Evolutionary conservation across 2,888 invertebrate species (phyloP).

Genomic region (Lithophane semibrunnea): DNA sequence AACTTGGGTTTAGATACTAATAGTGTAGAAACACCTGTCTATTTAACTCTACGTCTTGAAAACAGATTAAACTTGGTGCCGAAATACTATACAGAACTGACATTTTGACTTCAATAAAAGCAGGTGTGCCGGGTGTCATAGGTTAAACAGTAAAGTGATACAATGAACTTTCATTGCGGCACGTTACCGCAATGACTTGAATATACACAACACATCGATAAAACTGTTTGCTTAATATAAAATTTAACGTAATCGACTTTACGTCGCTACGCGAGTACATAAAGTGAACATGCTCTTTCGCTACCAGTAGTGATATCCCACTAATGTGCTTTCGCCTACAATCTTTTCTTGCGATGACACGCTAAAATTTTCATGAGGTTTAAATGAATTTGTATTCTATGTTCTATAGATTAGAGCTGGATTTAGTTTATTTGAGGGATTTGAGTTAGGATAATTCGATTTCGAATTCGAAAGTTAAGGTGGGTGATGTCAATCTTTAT

Average conservation of each 20-base stretch:
- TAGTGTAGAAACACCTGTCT: constrained; percentile 7
- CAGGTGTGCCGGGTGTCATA: constrained; percentile 46
- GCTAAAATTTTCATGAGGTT: constrained; percentile 77
- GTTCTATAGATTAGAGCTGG: constrained; percentile 70
- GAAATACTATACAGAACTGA: constrained; percentile 20
- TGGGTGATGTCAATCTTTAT: constrained; percentile 89
- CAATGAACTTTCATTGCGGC: constrained; percentile 63
- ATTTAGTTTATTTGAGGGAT: constrained; percentile 71
- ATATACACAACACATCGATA: constrained; percentile 76
- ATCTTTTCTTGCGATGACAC: constrained; percentile 89
- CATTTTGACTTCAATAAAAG: constrained; percentile 39
- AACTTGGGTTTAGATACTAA: constrained; percentile 34
- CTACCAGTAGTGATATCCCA: constrained; percentile 87
- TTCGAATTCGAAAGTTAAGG: constrained; percentile 84
- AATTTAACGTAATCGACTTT: constrained; percentile 86
- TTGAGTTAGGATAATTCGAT: constrained; percentile 87
- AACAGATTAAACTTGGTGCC: constrained; percentile 24
- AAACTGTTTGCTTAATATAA: constrained; percentile 85
- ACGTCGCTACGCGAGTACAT: constrained; percentile 81
- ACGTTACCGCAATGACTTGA: constrained; percentile 63
- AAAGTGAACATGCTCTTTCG: constrained; percentile 85
- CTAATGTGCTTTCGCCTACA: constrained; percentile 89
- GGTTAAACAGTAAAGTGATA: constrained; percentile 59
- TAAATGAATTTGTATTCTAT: constrained; percentile 76
- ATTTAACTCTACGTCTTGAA: constrained; percentile 16